Conservation (phyloP, 2,797 vertebrate genomes). For the Orestias chungarensis region DNA sequence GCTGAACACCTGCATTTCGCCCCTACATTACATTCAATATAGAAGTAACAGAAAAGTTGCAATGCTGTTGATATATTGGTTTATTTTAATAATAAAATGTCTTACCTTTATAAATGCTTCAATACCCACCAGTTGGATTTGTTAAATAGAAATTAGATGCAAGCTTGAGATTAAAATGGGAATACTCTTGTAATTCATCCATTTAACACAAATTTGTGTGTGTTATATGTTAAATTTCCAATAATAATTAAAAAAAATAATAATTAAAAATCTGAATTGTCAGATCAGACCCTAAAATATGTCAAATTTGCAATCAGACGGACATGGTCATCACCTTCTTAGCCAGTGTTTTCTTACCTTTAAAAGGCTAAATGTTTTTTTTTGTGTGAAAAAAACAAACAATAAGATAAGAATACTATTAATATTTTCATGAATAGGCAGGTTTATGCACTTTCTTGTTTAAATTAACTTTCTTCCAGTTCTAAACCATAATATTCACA, state of each 20-base stretch:
- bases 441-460: background rate
- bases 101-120: too few species aligned
- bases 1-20: background rate
- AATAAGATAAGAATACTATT: background rate
- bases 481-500: background rate
- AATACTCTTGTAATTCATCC: background rate
- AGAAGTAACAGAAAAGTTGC: background rate
- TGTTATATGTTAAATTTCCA: background rate
- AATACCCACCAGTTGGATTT: too few species aligned
- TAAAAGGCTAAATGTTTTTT: background rate
- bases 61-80: background rate
- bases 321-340: background rate
- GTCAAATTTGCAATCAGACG: background rate
- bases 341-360: background rate
- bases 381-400: background rate
- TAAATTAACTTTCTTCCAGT: background rate
- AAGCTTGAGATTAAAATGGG: background rate
- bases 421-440: background rate
- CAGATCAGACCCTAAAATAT: background rate
- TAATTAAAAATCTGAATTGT: background rate
- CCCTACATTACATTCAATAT: background rate
- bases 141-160: too few species aligned
- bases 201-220: background rate
- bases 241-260: background rate
- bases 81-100: too few species aligned